A percentile compares a stretch with the other conserved stretches of the same genome.
Conservation (phyloP, 2,797 vertebrate species). For the Mormyrus proboscirostris region DNA sequence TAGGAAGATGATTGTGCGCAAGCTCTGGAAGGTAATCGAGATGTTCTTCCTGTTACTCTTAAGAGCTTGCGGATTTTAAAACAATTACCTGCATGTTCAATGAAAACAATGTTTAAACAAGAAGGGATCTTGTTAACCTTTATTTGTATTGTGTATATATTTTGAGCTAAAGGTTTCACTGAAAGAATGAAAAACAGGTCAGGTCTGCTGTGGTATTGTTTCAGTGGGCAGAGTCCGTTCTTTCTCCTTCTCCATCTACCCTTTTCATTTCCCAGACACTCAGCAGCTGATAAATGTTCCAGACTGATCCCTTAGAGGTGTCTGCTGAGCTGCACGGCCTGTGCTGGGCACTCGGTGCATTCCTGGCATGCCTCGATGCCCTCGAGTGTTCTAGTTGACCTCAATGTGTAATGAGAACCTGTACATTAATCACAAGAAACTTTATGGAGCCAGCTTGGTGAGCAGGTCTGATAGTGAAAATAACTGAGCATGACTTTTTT, state of each 20-base stretch:
- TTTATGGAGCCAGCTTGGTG: not conserved
- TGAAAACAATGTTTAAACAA: not conserved
- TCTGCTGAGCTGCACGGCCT: constrained; percentile 46
- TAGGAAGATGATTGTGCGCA: not conserved
- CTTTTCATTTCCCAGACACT: not conserved
- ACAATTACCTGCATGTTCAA: not conserved
- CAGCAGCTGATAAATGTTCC: constrained; percentile 21
- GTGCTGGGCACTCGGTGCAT: constrained; percentile 54
- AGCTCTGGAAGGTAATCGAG: not conserved
- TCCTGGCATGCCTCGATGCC: constrained; percentile 54
- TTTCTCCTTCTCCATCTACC: not conserved
- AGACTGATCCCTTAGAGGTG: constrained; percentile 25
- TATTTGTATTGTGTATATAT: not conserved
- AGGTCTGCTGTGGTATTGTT: not conserved
- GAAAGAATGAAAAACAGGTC: not conserved
- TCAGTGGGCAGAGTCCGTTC: not conserved
- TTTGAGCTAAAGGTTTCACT: not conserved
- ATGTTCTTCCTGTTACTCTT: not conserved
- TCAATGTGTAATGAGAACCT: not conserved
- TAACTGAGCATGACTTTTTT: not conserved
- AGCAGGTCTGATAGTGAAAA: not conserved
- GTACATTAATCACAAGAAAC: not conserved
- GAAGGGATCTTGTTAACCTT: not conserved
- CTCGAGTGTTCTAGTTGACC: constrained; percentile 1
- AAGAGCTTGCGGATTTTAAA: not conserved